Percentiles rank a stretch among this genome's conserved stretches.
These are phyloP conservation scores for Pagetopsis macropterus DNA, from an alignment of 2,797 vertebrate species.

Conservation along the genomic window DNA sequence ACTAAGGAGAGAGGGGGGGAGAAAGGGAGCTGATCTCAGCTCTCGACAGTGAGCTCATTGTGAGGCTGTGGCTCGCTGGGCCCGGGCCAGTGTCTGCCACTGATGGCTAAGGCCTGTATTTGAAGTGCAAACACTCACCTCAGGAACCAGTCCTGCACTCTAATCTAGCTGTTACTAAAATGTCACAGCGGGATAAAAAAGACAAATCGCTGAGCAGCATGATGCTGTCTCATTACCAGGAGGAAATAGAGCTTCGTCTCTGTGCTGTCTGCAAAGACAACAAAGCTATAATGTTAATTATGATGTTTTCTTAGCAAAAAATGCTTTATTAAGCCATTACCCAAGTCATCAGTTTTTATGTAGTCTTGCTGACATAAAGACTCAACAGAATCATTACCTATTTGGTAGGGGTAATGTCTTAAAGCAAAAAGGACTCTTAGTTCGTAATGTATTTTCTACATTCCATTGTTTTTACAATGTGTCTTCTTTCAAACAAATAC, in stretches of 20 bases:
- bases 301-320: conserved; percentile 2
- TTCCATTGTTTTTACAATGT: too few species aligned
- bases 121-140: conserved; percentile 60
- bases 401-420: too few species aligned
- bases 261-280: conserved; percentile 9
- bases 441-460: conserved; percentile 5
- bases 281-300: conserved; percentile 12
- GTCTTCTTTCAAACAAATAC: not conserved
- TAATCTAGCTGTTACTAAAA: conserved; percentile 27
- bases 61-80: conserved; percentile 60
- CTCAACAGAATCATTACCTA: too few species aligned
- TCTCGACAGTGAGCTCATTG: conserved; percentile 75
- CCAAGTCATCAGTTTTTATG: conserved; percentile 1
- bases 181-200: conserved; percentile 27
- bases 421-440: not conserved
- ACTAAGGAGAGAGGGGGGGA: not conserved
- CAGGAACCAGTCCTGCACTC: conserved; percentile 30
- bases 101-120: conserved; percentile 62
- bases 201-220: conserved; percentile 16
- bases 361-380: too few species aligned
- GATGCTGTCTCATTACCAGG: conserved; percentile 27
- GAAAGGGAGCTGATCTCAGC: conserved; percentile 50
- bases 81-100: conserved; percentile 47
- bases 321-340: conserved; percentile 7
- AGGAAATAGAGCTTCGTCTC: conserved; percentile 13